A percentile compares a stretch with the other conserved stretches of the same genome.
phyloP scores from a whole-genome alignment of 2,113 vertebrate species.

The Apodemus sylvaticus region DNA sequence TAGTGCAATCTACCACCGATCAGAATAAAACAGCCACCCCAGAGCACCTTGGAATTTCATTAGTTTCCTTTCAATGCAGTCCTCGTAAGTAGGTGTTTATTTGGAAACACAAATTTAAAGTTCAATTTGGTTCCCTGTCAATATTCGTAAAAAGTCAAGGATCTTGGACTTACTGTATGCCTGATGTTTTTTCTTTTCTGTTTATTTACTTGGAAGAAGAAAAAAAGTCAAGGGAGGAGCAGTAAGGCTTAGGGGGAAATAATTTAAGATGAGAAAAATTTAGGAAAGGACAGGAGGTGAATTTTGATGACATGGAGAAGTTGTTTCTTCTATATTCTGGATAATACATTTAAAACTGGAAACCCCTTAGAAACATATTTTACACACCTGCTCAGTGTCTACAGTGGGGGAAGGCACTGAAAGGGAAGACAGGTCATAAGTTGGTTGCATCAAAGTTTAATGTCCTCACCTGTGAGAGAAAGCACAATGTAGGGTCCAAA shows the following conservation, averaged over 20 bases:
- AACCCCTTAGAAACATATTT: not conserved
- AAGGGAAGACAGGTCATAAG: not conserved
- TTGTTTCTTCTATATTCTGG: slow-evolving; percentile 18
- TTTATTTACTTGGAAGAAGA: slow-evolving; percentile 44
- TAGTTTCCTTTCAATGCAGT: slow-evolving; percentile 90
- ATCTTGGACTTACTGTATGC: slow-evolving; percentile 58
- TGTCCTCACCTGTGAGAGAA: not conserved
- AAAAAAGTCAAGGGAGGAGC: not conserved
- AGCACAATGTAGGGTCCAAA: not conserved
- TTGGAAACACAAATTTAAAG: slow-evolving; percentile 88
- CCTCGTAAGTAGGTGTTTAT: slow-evolving; percentile 88
- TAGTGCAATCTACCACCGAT: slow-evolving; percentile 96
- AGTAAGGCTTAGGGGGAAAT: not conserved
- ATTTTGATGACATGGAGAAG: not conserved
- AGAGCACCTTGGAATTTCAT: slow-evolving; percentile 94
- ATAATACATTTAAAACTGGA: not conserved
- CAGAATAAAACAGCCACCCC: slow-evolving; percentile 92
- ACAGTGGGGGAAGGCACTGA: not conserved
- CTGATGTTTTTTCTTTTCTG: not conserved
- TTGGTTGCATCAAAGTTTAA: not conserved
- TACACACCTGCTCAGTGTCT: not conserved
- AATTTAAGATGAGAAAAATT: slow-evolving; percentile 32
- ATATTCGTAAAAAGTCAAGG: slow-evolving; percentile 78
- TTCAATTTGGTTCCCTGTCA: slow-evolving; percentile 76
- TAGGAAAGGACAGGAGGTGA: not conserved